Percentiles rank a stretch among this genome's conserved stretches.
Conservation (phyloP, 2,797 vertebrate species). For the Decapterus maruadsi region DNA sequence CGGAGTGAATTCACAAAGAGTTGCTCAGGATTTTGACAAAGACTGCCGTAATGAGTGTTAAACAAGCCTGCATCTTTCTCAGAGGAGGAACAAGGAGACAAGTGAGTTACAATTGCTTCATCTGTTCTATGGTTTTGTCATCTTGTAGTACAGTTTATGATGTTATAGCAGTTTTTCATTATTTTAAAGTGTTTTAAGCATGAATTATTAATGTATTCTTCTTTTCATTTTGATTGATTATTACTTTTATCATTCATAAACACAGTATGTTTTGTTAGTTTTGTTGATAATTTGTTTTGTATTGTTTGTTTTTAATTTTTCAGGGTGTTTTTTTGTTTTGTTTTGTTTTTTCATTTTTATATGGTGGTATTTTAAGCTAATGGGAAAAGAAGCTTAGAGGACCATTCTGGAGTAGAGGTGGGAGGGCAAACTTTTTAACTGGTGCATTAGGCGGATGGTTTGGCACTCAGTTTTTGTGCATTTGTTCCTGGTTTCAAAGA, state of each 20-base stretch:
- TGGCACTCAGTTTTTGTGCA: not conserved
- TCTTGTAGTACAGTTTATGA: not conserved
- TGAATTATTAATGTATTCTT: not conserved
- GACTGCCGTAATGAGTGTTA: slow-evolving; percentile 69
- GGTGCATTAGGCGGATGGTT: not conserved
- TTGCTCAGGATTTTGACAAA: slow-evolving; percentile 16
- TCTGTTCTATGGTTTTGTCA: not conserved
- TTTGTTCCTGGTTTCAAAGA: not conserved
- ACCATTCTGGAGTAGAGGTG: not conserved
- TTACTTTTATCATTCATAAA: not conserved
- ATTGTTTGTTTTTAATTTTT: not conserved
- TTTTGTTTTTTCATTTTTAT: not conserved
- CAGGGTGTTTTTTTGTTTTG: not conserved
- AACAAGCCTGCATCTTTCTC: slow-evolving; percentile 86
- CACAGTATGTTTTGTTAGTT: not conserved
- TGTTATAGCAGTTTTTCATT: not conserved
- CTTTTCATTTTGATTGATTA: not conserved
- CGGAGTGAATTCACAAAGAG: not conserved
- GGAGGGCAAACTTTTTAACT: slow-evolving; percentile 17
- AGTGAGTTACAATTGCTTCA: slow-evolving; percentile 67
- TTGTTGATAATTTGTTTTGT: not conserved
- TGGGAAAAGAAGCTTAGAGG: not conserved
- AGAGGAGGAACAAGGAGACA: slow-evolving; percentile 75
- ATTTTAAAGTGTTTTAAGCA: not conserved
- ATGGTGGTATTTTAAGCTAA: not conserved